Base-by-base conservation (phyloP, 2,888 invertebrate species). In the Drosophila limbata region DNA sequence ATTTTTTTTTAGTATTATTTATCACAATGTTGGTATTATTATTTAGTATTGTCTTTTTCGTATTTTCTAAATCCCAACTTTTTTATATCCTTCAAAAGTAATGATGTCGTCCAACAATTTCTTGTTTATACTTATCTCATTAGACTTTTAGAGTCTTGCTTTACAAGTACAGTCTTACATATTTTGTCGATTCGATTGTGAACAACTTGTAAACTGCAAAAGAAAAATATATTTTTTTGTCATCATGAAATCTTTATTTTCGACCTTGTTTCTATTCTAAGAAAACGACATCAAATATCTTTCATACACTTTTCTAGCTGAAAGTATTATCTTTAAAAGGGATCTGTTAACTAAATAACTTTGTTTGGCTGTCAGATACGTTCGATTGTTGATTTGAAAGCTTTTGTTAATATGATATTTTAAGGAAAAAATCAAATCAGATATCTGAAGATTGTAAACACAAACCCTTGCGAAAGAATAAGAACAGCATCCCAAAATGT, bases 181-280 rank as follows among this genome's bases (percentile, higher is more conserved):
- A 11, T 42, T 19, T 39, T 39, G 4, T 39, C 39, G 15, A 15
- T 15, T 17, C 17, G 17, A 1, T 21, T 13, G 13, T 21, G 25
- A 44, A n/a, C 25, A 44, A 8, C n/a, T 8, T 44, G 44, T 21
- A 13, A 6, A 44, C 44, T 44, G 44, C 13, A 44, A 44, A 44
- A 21, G 21, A 13, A 42, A n/a, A 44, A 19, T 37, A 19, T 19
- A 4, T 35, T n/a, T 37, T 2, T n/a, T 37, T n/a, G n/a, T 37
- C 37, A 37, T 37, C 37, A 8, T n/a, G 2, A 8, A 6, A 37
- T 8, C n/a, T 6, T 3, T 4, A 37, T 37, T 37, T n/a, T n/a
- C n/a, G 8, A n/a, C n/a, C 37, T 37, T n/a, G 37, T n/a, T 37
- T 2, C 37, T 37, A 37, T n/a, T 31, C 21, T 25, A 28, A 8